phyloP scores from a whole-genome alignment of 2,113 vertebrate genomes.

The Xyliphius kryptos region DNA sequence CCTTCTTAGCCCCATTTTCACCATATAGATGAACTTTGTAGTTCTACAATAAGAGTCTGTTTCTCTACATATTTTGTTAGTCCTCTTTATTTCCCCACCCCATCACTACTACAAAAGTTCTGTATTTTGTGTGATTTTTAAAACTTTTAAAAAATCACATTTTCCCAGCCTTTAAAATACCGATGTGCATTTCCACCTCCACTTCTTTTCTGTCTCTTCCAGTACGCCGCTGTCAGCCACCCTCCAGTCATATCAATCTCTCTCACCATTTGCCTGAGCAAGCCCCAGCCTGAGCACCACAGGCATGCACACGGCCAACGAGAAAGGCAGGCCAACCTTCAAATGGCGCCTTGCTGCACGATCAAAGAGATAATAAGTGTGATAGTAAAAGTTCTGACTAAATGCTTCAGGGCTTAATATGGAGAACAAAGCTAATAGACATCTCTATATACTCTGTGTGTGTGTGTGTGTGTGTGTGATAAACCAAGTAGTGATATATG shows the following conservation, averaged over 20 bases:
- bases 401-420: constrained; percentile 17
- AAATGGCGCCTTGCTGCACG: constrained; percentile 48
- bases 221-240: background rate
- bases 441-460: constrained; percentile 23
- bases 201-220: background rate
- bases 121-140: no score
- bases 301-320: constrained; percentile 59
- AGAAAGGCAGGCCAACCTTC: constrained; percentile 48
- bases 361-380: constrained; percentile 58
- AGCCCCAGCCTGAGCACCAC: constrained; percentile 59
- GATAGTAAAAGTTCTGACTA: constrained; percentile 52
- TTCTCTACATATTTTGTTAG: no score
- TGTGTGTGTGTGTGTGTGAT: constrained; percentile 2
- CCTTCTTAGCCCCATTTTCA: no score
- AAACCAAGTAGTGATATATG: no score
- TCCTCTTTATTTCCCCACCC: no score
- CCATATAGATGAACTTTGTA: no score
- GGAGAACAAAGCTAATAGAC: constrained; percentile 10
- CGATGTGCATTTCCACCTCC: constrained; percentile 1
- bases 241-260: constrained; percentile 18
- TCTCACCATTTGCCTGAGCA: constrained; percentile 49
- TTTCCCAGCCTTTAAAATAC: background rate
- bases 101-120: no score
- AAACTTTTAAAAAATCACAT: no score
- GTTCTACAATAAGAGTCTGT: no score